A percentile compares a stretch with the other conserved stretches of the same genome.
Conservation (phyloP, 2,888 invertebrate species). For the Conistra vaccinii region DNA sequence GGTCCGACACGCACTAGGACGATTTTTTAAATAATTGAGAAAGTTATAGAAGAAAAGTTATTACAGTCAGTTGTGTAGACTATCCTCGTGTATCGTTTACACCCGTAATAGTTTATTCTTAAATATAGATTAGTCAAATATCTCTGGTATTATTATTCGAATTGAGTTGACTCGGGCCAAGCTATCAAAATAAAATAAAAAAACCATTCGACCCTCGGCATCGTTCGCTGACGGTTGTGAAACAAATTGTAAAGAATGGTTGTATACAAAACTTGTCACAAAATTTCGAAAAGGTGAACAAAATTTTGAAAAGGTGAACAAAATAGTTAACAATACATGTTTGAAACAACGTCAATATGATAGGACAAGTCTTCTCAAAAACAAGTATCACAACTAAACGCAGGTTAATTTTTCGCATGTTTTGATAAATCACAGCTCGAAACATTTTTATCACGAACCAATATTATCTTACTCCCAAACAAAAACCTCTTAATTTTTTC, state of each 20-base stretch:
- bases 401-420: neutral
- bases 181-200: too few species aligned
- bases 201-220: too few species aligned
- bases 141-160: too few species aligned
- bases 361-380: neutral
- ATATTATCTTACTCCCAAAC: neutral
- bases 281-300: neutral
- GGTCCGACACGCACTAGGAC: too few species aligned
- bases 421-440: neutral
- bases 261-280: neutral
- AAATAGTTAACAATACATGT: neutral
- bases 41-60: neutral
- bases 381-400: neutral
- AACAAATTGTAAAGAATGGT: neutral
- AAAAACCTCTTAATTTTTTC: conserved; percentile 33
- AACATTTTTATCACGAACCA: neutral
- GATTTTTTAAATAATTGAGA: neutral
- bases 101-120: too few species aligned
- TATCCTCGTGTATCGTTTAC: neutral
- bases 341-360: neutral
- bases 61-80: neutral
- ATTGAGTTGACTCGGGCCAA: too few species aligned
- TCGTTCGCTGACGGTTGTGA: too few species aligned
- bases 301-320: too few species aligned
- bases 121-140: too few species aligned